phyloP scores from a whole-genome alignment of 2,113 vertebrate species.

The Aramus guarauna region DNA sequence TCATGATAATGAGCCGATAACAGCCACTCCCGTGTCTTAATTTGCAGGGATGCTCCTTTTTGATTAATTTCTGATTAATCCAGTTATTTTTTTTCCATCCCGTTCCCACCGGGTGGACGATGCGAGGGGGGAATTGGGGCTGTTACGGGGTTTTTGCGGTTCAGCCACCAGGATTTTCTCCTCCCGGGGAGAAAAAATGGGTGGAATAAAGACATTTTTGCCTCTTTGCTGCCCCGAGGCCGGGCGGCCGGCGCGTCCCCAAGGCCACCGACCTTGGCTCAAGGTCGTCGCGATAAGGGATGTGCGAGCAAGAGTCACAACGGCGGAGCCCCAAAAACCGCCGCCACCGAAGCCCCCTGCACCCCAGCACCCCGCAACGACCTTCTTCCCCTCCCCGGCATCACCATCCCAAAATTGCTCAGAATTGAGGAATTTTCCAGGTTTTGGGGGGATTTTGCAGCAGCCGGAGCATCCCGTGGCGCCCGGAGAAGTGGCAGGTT shows the following conservation, averaged over 20 bases:
- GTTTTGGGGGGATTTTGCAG: not conserved
- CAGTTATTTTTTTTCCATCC: fast-evolving
- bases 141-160: fast-evolving
- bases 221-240: not conserved
- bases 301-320: not conserved
- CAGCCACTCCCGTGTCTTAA: fast-evolving
- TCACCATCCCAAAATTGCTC: not conserved
- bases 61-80: not conserved
- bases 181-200: not conserved
- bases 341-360: not conserved
- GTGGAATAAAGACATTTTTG: not conserved
- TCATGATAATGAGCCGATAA: not conserved
- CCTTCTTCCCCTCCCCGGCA: fast-evolving
- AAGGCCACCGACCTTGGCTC: not conserved
- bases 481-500: fast-evolving
- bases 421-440: not conserved
- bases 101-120: fast-evolving
- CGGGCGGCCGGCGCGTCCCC: fast-evolving
- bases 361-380: fast-evolving
- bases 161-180: not conserved
- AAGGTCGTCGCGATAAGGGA: fast-evolving
- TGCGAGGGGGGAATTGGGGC: too few relatives aligned
- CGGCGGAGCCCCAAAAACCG: fast-evolving
- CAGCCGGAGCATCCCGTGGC: fast-evolving
- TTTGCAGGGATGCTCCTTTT: not conserved